These are phyloP conservation scores for Agonopterix arenella DNA, from an alignment of 2,888 invertebrate genomes.

Conservation along the genomic window DNA sequence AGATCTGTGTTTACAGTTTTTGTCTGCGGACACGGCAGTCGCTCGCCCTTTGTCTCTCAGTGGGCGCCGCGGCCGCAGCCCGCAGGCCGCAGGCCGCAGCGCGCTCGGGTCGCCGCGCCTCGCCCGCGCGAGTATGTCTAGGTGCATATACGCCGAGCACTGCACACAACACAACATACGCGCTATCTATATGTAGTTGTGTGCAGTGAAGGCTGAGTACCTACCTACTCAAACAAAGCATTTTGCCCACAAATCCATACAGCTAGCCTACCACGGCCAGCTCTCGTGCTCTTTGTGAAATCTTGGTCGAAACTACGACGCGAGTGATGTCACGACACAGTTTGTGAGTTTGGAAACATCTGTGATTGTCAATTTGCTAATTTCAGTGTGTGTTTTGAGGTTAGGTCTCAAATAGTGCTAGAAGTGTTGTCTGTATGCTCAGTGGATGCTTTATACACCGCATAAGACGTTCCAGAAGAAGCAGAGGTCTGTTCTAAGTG, in stretches of 20 bases:
- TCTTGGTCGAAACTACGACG: slow-evolving; percentile 33
- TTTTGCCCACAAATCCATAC: slow-evolving; percentile 63
- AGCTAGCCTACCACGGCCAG: slow-evolving; percentile 42
- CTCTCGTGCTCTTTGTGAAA: slow-evolving; percentile 51
- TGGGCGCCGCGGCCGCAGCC: slow-evolving; percentile 33
- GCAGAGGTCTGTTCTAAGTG: neutral
- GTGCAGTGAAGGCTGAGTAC: slow-evolving; percentile 68
- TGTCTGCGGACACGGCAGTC: slow-evolving; percentile 56
- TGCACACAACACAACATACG: slow-evolving; percentile 40
- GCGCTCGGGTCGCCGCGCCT: slow-evolving; percentile 41
- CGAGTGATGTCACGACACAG: slow-evolving; percentile 1
- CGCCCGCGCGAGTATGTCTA: slow-evolving; percentile 45
- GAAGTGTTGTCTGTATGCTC: slow-evolving; percentile 11
- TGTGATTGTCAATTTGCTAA: slow-evolving; percentile 45
- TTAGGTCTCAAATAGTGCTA: slow-evolving; percentile 45
- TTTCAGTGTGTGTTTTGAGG: slow-evolving; percentile 66
- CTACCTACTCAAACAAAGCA: slow-evolving; percentile 73
- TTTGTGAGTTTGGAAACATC: slow-evolving; percentile 58
- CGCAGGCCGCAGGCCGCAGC: slow-evolving; percentile 23
- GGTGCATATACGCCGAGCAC: slow-evolving; percentile 55
- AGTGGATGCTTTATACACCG: neutral
- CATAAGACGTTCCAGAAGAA: neutral
- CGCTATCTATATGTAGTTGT: slow-evolving; percentile 38
- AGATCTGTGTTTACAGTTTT: slow-evolving; percentile 70
- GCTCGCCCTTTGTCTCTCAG: slow-evolving; percentile 58